Conservation (phyloP, 2,888 invertebrate genomes). For the Hirtodrosophila histrioides region DNA sequence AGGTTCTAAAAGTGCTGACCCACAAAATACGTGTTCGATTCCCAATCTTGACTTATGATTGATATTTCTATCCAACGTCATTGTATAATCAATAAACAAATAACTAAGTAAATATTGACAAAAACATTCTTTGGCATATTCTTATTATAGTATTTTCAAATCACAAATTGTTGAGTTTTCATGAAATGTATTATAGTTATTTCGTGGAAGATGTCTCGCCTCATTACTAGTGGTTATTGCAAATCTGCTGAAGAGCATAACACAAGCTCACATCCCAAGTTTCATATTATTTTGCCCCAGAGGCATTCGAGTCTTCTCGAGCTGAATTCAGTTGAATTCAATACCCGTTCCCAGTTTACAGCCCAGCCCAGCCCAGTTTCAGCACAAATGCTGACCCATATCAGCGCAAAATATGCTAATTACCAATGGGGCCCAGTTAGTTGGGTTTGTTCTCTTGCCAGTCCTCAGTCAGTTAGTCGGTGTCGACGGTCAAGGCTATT, state of each 20-base stretch:
- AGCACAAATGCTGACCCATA: conserved; percentile 73
- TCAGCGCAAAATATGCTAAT: conserved; percentile 77
- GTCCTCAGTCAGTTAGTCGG: conserved; percentile 23
- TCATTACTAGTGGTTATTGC: background rate
- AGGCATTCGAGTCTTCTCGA: conserved; percentile 5
- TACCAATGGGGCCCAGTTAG: conserved; percentile 48
- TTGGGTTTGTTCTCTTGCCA: conserved; percentile 20
- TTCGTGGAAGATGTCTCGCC: no score
- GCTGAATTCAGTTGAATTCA: conserved; percentile 17
- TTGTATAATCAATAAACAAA: no score
- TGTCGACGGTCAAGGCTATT: conserved; percentile 72
- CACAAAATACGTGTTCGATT: no score
- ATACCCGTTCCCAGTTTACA: conserved; percentile 20
- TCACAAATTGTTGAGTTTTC: no score
- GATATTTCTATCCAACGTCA: no score
- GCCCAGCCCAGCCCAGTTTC: conserved; percentile 54
- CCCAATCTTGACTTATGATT: no score
- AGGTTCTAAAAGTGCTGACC: no score
- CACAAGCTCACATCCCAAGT: conserved; percentile 4
- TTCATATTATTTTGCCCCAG: background rate
- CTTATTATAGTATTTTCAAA: no score
- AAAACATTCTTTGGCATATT: no score
- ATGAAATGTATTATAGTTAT: no score
- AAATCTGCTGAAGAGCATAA: conserved; percentile 20
- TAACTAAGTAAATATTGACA: no score